Percentiles rank a stretch among this genome's conserved stretches.
Evolutionary conservation across 2,888 invertebrate species (phyloP).

Genomic region (Flabesymbios commensalis): DNA sequence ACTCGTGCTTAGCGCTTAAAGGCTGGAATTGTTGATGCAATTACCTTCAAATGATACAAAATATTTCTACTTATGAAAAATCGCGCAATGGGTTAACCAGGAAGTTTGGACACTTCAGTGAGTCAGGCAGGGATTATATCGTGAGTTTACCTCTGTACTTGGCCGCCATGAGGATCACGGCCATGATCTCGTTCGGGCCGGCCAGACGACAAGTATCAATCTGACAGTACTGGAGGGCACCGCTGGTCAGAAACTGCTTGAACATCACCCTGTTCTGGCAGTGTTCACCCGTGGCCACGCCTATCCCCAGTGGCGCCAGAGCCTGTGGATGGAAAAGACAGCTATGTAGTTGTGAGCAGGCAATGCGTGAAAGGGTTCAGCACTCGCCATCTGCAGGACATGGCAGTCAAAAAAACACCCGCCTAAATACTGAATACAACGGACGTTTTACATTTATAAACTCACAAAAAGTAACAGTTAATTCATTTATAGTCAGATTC

Average conservation of each 20-base stretch:
- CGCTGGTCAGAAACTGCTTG: conserved; percentile 81
- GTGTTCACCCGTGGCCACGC: conserved; percentile 90
- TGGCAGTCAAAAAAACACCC: no score
- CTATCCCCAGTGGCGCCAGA: conserved; percentile 73
- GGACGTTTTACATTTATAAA: no score
- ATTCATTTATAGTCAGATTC: no score
- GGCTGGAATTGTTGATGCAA: no score
- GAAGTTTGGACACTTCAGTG: no score
- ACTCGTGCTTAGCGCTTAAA: neutral
- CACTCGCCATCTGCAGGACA: no score
- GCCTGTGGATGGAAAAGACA: conserved; percentile 56
- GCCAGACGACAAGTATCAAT: conserved; percentile 88
- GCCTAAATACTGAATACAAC: no score
- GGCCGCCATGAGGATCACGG: conserved; percentile 86
- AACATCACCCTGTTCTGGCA: conserved; percentile 90
- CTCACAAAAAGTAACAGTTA: no score
- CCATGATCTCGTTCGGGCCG: conserved; percentile 81
- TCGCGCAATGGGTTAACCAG: no score
- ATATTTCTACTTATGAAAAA: no score
- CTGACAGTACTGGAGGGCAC: conserved; percentile 84
- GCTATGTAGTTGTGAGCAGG: neutral
- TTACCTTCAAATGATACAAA: no score
- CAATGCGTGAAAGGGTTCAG: neutral
- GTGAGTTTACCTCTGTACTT: conserved; percentile 80
- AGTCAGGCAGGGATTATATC: no score